Base-by-base conservation (phyloP, 35 echinoderm and acorn worm species). In the Ophioderma brevispina region DNA sequence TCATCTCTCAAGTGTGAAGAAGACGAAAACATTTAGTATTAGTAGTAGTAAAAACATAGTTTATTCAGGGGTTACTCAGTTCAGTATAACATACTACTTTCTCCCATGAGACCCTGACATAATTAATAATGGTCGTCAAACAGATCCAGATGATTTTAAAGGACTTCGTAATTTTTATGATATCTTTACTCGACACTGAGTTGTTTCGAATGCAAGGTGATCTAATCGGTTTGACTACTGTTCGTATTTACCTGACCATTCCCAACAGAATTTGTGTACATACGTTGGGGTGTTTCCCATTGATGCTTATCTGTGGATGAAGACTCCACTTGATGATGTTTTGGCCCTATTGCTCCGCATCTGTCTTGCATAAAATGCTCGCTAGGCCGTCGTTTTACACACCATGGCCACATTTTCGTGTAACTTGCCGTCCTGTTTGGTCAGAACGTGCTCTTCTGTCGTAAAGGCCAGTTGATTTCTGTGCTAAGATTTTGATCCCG, bases 361-460 rank as follows among this genome's bases (percentile, higher is more conserved):
- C 83, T 35, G 17, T 59, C 83, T 21, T 30, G 28, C 4, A 39
- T 34, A 37, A 85, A 85, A 64, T 63, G 52, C 83, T 63, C 83
- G n/a, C 83, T 52, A 14, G 70, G 33, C 35, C 63, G 63, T 36
- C 63, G 83, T 63, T 49, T 85, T 0, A 85, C 83, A 14, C 83
- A n/a, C 85, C 23, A 78, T 87, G 17, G 64, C 64, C 32, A 49
- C 85, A 77, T 39, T 36, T 37, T 75, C 5, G 23, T 64, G 85
- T 35, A 87, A 41, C 85, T 87, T 23, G 70, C 31, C 15, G 85
- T 87, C 40, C 70, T 76, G 52, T 78, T 38, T 39, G 32, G 64
- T 75, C 85, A 87, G 19, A 77, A 87, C 19, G n/a, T 87, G 52
- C 39, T 87, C 63, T 32, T 87, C 85, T n/a, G 31, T 87, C 63